These are phyloP conservation scores for Lamprotornis superbus DNA, from an alignment of 2,113 vertebrate genomes.

Conservation along the genomic window DNA sequence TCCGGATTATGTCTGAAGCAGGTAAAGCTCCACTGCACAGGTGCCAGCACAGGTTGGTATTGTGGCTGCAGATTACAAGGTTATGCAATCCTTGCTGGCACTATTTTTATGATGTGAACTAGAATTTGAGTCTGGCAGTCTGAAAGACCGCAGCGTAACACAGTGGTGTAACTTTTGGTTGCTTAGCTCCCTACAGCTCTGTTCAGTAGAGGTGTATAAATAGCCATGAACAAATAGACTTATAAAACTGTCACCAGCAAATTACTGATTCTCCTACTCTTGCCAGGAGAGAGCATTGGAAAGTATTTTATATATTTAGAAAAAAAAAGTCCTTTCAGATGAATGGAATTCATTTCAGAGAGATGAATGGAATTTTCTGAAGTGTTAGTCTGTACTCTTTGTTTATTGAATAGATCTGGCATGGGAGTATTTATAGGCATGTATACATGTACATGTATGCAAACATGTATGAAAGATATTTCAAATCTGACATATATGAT, in stretches of 20 bases:
- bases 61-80: slow-evolving; percentile 41
- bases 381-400: neutral
- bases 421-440: neutral
- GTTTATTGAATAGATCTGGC: neutral
- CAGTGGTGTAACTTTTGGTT: neutral
- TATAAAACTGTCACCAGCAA: neutral
- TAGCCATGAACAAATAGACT: neutral
- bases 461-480: neutral
- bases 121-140: neutral
- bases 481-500: neutral
- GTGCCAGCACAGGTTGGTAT: neutral
- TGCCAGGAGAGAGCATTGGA: neutral
- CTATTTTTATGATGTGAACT: neutral
- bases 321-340: neutral
- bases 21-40: slow-evolving; percentile 26
- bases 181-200: neutral
- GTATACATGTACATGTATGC: neutral
- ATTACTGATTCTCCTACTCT: neutral
- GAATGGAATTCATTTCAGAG: neutral
- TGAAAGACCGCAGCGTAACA: neutral
- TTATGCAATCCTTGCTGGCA: slow-evolving; percentile 22
- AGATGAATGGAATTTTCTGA: neutral
- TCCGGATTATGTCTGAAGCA: slow-evolving; percentile 53
- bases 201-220: neutral
- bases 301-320: neutral